Base-by-base conservation (phyloP, 2,888 invertebrate genomes). In the Eupithecia pulchellata region DNA sequence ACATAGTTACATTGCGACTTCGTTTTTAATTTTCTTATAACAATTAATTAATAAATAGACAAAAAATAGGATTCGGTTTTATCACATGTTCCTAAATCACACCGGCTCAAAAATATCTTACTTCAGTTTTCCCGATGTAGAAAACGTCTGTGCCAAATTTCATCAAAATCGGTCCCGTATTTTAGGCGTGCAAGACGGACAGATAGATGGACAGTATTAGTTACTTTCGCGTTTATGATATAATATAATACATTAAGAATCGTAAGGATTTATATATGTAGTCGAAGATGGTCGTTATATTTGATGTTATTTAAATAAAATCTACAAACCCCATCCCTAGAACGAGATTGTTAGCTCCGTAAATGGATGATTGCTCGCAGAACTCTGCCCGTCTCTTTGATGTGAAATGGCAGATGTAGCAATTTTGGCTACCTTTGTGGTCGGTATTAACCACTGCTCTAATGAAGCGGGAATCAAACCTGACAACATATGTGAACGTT, bases 301-400 rank as follows among this genome's bases (percentile, higher is more conserved):
- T 47, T 20, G 20, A 52, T 25, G 52, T 52, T 52, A 25, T 25
- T 52, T 52, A 25, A 52, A 52, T 11, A 20, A 52, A 25, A 11
- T 13, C 20, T 47, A 9, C 52, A 47, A 47, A 20, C 11, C 42
- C n/a, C 47, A 25, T 25, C 52, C 52, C 25, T 25, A 52, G 20
- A 11, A 25, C 9, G 11, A 47, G 52, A 52, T 25, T 25, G 52
- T 29, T 76, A 75, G 79, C 74, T 78, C 77, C 73, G 71, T 77
- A 82, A 82, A 82, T 80, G 80, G 80, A 81, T 77, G 78, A 79
- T 80, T 81, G 79, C 78, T 81, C 78, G 78, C 77, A 79, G 77
- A 70, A 72, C 66, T 64, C 75, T 73, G 75, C 65, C 47, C 73
- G 78, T 72, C 72, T 73, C 78, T 82, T 81, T 79, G 81, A 82